Evolutionary conservation across 2,888 invertebrate species (phyloP).

Genomic region (Brachypterus glaber): DNA sequence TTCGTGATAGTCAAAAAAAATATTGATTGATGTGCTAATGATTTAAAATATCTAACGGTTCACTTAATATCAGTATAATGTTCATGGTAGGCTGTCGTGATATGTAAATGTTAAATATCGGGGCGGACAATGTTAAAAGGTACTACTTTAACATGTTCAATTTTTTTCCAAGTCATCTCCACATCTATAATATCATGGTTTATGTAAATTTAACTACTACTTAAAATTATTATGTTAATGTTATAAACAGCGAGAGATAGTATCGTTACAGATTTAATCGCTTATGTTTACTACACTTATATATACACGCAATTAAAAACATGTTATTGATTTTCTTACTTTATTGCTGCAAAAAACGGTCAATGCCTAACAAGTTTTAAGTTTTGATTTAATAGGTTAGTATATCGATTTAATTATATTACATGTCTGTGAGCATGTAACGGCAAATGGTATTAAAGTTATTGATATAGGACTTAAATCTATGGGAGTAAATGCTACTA

Average conservation of each 20-base stretch:
- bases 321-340: no score
- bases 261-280: slow-evolving; percentile 29
- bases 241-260: slow-evolving; percentile 24
- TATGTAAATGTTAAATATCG: slow-evolving; percentile 25
- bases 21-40: slow-evolving; percentile 22
- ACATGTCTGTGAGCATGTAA: no score
- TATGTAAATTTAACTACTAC: slow-evolving; percentile 22
- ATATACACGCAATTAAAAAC: background rate
- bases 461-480: no score
- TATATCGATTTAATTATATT: no score
- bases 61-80: slow-evolving; percentile 25
- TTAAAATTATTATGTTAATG: slow-evolving; percentile 24
- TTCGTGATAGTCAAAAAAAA: slow-evolving; percentile 21
- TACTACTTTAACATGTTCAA: slow-evolving; percentile 29
- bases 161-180: slow-evolving; percentile 25
- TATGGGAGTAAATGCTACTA: no score
- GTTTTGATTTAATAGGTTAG: no score
- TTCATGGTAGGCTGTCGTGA: slow-evolving; percentile 20
- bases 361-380: no score
- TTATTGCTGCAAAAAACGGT: no score
- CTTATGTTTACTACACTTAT: slow-evolving; percentile 13
- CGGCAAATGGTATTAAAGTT: no score
- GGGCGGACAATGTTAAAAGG: slow-evolving; percentile 27
- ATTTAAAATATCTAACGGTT: slow-evolving; percentile 26
- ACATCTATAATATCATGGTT: slow-evolving; percentile 12